phyloP scores from a whole-genome alignment of 2,888 invertebrate genomes.

The Drosophila diplacantha region DNA sequence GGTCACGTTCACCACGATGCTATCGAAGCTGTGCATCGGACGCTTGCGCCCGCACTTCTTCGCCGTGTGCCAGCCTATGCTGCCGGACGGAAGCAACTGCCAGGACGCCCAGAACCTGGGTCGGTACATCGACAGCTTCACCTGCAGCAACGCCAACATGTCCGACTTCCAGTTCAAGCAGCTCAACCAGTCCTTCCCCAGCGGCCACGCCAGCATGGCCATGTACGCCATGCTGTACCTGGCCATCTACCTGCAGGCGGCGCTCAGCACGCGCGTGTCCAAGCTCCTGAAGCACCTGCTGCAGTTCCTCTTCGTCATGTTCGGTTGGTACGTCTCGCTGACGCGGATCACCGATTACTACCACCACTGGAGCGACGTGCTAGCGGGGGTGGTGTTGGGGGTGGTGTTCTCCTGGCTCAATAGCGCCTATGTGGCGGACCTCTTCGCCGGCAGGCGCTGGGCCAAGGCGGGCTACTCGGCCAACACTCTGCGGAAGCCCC shows the following conservation, averaged over 20 bases:
- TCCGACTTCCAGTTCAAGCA: constrained; percentile 81
- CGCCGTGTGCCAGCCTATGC: constrained; percentile 86
- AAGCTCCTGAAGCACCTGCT: constrained; percentile 89
- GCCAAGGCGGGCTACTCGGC: constrained; percentile 48
- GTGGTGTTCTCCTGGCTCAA: constrained; percentile 63
- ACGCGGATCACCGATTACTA: constrained; percentile 69
- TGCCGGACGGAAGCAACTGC: constrained; percentile 80
- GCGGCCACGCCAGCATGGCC: constrained; percentile 92
- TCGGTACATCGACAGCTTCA: constrained; percentile 85
- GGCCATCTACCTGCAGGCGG: constrained; percentile 91
- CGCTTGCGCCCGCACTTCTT: constrained; percentile 72
- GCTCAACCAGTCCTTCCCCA: constrained; percentile 92
- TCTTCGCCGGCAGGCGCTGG: constrained; percentile 63
- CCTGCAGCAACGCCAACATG: constrained; percentile 80
- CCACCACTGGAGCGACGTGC: constrained; percentile 74
- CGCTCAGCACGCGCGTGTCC: constrained; percentile 88
- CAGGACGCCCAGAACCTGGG: constrained; percentile 80
- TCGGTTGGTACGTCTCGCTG: constrained; percentile 73
- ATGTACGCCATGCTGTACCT: constrained; percentile 91
- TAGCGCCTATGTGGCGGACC: constrained; percentile 60
- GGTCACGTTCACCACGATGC: constrained; percentile 61
- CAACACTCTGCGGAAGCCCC: constrained; percentile 50
- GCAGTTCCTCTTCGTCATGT: constrained; percentile 80
- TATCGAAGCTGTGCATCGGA: constrained; percentile 66
- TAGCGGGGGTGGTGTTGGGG: constrained; percentile 65